These are phyloP conservation scores for Halisarca cf. caerulea DNA, from an alignment of 37 sponge, comb jelly and placozoan species.

Conservation along the genomic window DNA sequence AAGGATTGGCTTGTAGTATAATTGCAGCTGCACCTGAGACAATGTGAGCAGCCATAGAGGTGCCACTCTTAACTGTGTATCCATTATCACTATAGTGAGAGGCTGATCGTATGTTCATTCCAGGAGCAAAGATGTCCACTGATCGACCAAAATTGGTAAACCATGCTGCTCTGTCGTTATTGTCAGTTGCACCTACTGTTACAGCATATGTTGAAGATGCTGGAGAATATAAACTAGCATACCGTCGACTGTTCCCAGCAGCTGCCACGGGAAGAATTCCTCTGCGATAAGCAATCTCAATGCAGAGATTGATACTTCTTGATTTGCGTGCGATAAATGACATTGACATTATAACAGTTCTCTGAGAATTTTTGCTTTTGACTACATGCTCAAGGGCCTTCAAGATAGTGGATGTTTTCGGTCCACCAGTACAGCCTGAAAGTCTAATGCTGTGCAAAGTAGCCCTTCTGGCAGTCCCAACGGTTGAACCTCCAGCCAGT, in stretches of 20 bases:
- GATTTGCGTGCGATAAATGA: conserved; percentile 40
- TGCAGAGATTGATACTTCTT: conserved; percentile 31
- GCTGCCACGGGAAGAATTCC: conserved; percentile 61
- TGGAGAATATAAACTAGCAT: conserved; percentile 57
- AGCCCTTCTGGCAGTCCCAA: conserved; percentile 54
- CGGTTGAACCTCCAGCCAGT: conserved; percentile 46
- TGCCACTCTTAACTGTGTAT: conserved; percentile 38
- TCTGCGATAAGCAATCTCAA: conserved; percentile 20
- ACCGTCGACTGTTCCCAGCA: conserved; percentile 53
- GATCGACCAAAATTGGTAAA: conserved; percentile 62
- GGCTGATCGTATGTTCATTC: conserved; percentile 46
- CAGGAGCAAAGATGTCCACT: conserved; percentile 80
- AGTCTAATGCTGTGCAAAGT: conserved; percentile 60
- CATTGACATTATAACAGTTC: conserved; percentile 63
- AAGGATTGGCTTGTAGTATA: conserved; percentile 50
- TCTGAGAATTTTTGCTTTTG: background rate
- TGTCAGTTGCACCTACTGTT: conserved; percentile 64
- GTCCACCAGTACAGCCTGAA: conserved; percentile 43
- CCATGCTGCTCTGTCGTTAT: conserved; percentile 35
- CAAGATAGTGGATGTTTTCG: conserved; percentile 40
- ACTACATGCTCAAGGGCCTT: conserved; percentile 50
- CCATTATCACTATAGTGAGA: conserved; percentile 47
- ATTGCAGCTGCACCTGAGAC: conserved; percentile 64
- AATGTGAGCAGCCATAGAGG: conserved; percentile 63
- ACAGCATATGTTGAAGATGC: conserved; percentile 47